Percentiles rank a stretch among this genome's conserved stretches.
phyloP scores from a whole-genome alignment of 1,140 invertebrate species.

The Mamestra configurata region DNA sequence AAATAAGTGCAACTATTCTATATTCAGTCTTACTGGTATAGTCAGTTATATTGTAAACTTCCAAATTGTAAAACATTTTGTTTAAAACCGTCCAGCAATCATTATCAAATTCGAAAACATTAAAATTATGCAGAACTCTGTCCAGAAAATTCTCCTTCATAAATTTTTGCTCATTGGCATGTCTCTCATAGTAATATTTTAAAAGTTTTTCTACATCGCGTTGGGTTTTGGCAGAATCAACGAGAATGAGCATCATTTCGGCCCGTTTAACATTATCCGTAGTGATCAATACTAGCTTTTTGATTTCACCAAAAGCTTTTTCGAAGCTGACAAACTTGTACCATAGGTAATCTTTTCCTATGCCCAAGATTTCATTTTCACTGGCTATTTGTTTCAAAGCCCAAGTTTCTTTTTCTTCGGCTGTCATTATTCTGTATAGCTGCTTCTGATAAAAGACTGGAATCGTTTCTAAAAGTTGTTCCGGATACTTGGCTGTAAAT shows the following conservation, averaged over 20 bases:
- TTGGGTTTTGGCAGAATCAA: slow-evolving; percentile 66
- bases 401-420: slow-evolving; percentile 69
- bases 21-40: slow-evolving; percentile 54
- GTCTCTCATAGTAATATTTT: slow-evolving; percentile 71
- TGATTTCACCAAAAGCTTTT: slow-evolving; percentile 68
- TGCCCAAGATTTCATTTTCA: slow-evolving; percentile 63
- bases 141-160: slow-evolving; percentile 70
- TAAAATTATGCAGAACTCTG: slow-evolving; percentile 60
- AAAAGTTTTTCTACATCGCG: slow-evolving; percentile 65
- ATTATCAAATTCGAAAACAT: slow-evolving; percentile 68
- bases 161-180: slow-evolving; percentile 67
- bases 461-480: slow-evolving; percentile 70
- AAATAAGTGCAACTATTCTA: slow-evolving; percentile 62
- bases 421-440: slow-evolving; percentile 68
- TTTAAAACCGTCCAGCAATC: slow-evolving; percentile 70
- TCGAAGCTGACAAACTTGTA: slow-evolving; percentile 73
- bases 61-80: slow-evolving; percentile 70
- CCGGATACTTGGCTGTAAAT: slow-evolving; percentile 65
- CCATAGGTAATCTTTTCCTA: slow-evolving; percentile 66
- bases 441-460: slow-evolving; percentile 63
- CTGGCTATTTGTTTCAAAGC: slow-evolving; percentile 67
- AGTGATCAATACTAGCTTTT: slow-evolving; percentile 63
- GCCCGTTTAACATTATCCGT: slow-evolving; percentile 55
- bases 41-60: slow-evolving; percentile 61
- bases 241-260: slow-evolving; percentile 63